Base-by-base conservation (phyloP, 2,113 vertebrate genomes). In the Desmodus rotundus region DNA sequence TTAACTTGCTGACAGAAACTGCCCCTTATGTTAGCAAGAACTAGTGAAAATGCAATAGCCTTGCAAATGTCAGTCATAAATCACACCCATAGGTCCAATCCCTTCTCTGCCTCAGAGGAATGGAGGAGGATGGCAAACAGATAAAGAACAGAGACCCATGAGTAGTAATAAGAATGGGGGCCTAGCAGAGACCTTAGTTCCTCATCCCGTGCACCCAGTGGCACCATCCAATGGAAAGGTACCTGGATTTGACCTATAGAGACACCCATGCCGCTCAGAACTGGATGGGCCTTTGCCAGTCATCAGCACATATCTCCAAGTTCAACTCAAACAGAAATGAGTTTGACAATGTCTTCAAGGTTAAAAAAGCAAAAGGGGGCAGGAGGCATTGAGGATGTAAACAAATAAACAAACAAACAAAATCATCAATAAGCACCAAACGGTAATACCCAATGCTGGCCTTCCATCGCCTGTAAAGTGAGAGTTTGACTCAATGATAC, bases 1-100 rank as follows among this genome's bases (percentile, higher is more conserved):
- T 95, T 88, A 92, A 74, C n/a, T 92, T 85, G 45, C 65, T 83
- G 73, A 22, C n/a, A 85, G 74, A 89, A 83, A 84, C 52, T 63
- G 33, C 9, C 43, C 45, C 19, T 84, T 72, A n/a, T 31, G 26
- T 88, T 78, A 73, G 36, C 67, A 68, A 95, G 80, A 58, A 67
- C 54, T 47, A n/a, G 5, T 22, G 61, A 93, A 86, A 58, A 84
- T 17, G 31, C 85, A 73, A 50, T 13, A 45, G 17, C 70, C 47
- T 47, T 52, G 19, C 54, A 74, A 63, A 87, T 54, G 47, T 28
- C 16, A 47, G 63, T 31, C 26, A 72, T 70, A 43, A 68, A 52
- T 56, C 61, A 84, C 19, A 56, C 4, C 28, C 68, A 58, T 2
- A 9, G 36, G 11, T 36, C 68, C 80, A 85, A 91, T 47, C 13